Evolutionary conservation across 2,113 vertebrate species (phyloP).

Genomic region (Thalassoma bifasciatum): DNA sequence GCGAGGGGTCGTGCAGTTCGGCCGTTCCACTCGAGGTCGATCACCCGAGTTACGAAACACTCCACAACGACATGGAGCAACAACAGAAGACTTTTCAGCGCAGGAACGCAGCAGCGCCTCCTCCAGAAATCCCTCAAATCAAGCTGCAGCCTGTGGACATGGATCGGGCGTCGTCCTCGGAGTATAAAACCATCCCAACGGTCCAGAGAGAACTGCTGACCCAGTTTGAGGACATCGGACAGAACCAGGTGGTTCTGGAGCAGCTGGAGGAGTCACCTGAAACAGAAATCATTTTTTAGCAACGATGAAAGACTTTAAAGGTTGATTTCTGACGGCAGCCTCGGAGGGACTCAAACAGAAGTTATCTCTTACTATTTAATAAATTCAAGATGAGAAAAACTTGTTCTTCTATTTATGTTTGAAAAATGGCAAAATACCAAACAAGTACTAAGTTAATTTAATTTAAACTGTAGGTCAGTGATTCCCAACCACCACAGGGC

Average conservation of each 20-base stretch:
- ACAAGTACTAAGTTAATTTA: no score
- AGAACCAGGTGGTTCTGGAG: slow-evolving; percentile 65
- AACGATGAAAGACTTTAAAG: not conserved
- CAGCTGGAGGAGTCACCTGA: slow-evolving; percentile 28
- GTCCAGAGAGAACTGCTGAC: slow-evolving; percentile 64
- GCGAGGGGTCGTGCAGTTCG: slow-evolving; percentile 76
- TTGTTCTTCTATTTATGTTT: no score
- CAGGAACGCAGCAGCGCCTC: not conserved
- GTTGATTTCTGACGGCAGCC: no score
- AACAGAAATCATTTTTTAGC: not conserved
- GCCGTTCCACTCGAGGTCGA: slow-evolving; percentile 48
- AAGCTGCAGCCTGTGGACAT: slow-evolving; percentile 22
- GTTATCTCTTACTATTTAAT: no score
- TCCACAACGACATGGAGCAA: slow-evolving; percentile 39
- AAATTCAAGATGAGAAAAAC: no score
- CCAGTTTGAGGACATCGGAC: slow-evolving; percentile 75
- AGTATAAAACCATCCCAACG: slow-evolving; percentile 53
- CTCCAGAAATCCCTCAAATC: slow-evolving; percentile 32
- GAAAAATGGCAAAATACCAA: no score
- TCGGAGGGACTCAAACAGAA: no score
- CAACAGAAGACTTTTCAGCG: not conserved
- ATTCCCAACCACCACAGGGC: no score
- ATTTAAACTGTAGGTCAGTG: no score
- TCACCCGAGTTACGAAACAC: slow-evolving; percentile 20
- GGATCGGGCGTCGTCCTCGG: not conserved